A percentile compares a stretch with the other conserved stretches of the same genome.
Evolutionary conservation across 2,113 vertebrate genomes (phyloP).

Genomic region (Cyphomyrus plagiostoma): DNA sequence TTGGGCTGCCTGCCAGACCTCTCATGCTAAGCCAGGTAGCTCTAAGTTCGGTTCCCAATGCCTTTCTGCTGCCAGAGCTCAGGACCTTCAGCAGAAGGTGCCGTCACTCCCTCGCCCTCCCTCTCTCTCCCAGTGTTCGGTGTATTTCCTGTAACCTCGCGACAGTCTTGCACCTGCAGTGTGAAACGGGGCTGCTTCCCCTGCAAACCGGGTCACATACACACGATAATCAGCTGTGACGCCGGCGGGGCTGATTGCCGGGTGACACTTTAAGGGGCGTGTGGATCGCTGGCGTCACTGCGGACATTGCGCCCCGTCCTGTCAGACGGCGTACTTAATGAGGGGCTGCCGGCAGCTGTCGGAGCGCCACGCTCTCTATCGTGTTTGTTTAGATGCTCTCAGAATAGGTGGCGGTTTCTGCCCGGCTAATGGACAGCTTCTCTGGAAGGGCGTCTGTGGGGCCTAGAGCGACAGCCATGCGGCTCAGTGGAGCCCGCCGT

Average conservation of each 20-base stretch:
- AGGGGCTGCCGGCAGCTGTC: background rate
- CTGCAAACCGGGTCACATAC: background rate
- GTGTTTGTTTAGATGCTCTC: conserved; percentile 33
- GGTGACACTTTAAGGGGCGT: background rate
- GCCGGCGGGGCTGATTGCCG: background rate
- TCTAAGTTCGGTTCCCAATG: background rate
- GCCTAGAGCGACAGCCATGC: background rate
- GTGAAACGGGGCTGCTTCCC: background rate
- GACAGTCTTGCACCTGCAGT: background rate
- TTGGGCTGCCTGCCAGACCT: background rate
- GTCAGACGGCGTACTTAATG: background rate
- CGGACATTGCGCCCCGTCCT: background rate
- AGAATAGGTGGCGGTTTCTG: conserved; percentile 3
- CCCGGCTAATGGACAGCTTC: conserved; percentile 38
- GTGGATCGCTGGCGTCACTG: background rate
- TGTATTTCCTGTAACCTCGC: background rate
- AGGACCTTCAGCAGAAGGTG: background rate
- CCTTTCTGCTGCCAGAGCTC: background rate
- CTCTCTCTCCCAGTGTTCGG: background rate
- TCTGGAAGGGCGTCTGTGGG: background rate
- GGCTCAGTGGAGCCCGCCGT: conserved; percentile 13
- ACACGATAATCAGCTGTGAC: background rate
- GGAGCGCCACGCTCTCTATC: conserved; percentile 33
- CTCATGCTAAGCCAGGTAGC: background rate
- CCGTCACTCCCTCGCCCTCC: background rate